These are phyloP conservation scores for Phyllostomus discolor DNA, from an alignment of 2,113 vertebrate species.

Conservation along the genomic window DNA sequence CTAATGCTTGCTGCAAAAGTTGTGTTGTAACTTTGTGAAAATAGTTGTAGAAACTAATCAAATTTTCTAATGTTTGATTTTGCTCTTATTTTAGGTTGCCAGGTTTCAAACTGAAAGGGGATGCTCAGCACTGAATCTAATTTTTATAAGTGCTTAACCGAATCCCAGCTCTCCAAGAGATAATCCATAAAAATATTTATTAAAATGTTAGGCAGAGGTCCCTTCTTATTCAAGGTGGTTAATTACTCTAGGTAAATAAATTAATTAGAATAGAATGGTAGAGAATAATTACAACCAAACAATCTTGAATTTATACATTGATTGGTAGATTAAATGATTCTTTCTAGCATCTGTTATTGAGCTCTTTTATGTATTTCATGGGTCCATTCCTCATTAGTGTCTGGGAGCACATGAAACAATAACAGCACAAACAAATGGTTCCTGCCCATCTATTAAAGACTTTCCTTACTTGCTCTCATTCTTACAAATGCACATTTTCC, in stretches of 20 bases:
- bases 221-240: slow-evolving; percentile 1
- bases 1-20: background rate
- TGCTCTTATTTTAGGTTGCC: background rate
- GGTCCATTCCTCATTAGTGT: background rate
- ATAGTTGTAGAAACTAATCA: background rate
- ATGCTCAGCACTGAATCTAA: background rate
- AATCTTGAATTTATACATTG: slow-evolving; percentile 1
- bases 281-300: background rate
- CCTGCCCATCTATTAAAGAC: background rate
- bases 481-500: slow-evolving; percentile 32
- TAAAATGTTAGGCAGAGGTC: background rate
- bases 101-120: background rate
- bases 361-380: background rate
- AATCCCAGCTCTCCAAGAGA: background rate
- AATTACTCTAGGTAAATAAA: background rate
- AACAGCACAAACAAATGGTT: background rate
- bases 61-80: background rate
- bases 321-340: background rate
- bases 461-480: slow-evolving; percentile 25
- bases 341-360: background rate
- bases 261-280: background rate
- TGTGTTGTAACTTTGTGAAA: background rate
- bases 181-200: slow-evolving; percentile 3
- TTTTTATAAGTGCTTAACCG: background rate
- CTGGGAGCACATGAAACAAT: background rate